phyloP scores from a whole-genome alignment of 1,140 invertebrate genomes.

The Drosophila malerkotliana region DNA sequence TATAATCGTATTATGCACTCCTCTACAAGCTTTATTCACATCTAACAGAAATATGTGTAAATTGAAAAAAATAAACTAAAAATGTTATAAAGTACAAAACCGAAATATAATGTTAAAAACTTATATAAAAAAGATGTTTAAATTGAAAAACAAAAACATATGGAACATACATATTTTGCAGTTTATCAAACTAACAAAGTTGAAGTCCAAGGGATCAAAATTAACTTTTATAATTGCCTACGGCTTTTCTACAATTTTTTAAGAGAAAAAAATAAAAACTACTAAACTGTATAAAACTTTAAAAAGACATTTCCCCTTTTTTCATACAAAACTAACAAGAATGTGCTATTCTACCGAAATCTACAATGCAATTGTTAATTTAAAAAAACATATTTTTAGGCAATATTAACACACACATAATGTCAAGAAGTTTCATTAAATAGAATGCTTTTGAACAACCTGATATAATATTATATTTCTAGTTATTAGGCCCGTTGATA shows the following conservation, averaged over 20 bases:
- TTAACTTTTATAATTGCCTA: slow-evolving; percentile 28
- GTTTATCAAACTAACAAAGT: slow-evolving; percentile 15
- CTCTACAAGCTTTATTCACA: slow-evolving; percentile 20
- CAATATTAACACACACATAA: not conserved
- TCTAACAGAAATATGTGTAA: slow-evolving; percentile 1
- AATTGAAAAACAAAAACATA: slow-evolving; percentile 2
- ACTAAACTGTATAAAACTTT: slow-evolving; percentile 8
- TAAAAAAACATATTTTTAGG: not conserved
- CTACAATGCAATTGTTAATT: slow-evolving; percentile 4
- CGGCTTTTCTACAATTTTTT: slow-evolving; percentile 23
- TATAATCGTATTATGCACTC: slow-evolving; percentile 22
- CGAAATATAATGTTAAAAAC: not conserved
- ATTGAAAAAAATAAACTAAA: slow-evolving; percentile 1
- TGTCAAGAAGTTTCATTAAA: not conserved
- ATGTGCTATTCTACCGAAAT: not conserved
- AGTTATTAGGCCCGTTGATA: slow-evolving; percentile 10
- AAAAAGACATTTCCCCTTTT: slow-evolving; percentile 23
- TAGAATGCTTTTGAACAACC: slow-evolving; percentile 13
- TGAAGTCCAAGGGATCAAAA: slow-evolving; percentile 41
- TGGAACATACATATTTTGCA: slow-evolving; percentile 18
- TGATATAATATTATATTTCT: slow-evolving; percentile 9
- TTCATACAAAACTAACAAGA: not conserved
- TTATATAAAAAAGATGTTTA: not conserved
- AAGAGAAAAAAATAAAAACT: slow-evolving; percentile 1
- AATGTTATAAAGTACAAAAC: not conserved